These are phyloP conservation scores for Brachyopa scutellaris DNA, from an alignment of 2,888 invertebrate genomes.

Conservation along the genomic window DNA sequence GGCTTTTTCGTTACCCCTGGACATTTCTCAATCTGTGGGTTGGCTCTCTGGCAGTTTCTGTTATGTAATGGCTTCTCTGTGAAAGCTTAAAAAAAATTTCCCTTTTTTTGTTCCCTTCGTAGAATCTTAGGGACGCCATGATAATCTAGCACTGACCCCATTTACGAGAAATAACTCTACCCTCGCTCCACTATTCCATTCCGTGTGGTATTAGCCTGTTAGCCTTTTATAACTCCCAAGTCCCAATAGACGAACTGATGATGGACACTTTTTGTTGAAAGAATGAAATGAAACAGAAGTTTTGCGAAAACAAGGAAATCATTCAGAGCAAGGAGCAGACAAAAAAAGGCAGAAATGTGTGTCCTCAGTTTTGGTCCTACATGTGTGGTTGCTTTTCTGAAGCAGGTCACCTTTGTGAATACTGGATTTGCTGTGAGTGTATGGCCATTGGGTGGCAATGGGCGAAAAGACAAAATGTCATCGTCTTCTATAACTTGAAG, in stretches of 20 bases:
- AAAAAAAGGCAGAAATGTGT: conserved; percentile 16
- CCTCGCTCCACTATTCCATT: background rate
- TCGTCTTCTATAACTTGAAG: conserved; percentile 5
- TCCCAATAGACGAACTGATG: conserved; percentile 62
- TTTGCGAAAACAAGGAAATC: conserved; percentile 49
- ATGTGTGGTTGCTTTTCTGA: conserved; percentile 37
- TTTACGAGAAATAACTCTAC: conserved; percentile 57
- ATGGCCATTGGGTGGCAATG: background rate
- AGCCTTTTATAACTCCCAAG: conserved; percentile 36
- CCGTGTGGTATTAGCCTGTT: conserved; percentile 37
- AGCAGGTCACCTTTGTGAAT: conserved; percentile 65
- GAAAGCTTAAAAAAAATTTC: conserved; percentile 51
- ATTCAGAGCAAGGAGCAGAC: conserved; percentile 43
- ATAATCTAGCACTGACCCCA: conserved; percentile 72
- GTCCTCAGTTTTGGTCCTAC: conserved; percentile 17
- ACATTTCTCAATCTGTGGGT: conserved; percentile 28
- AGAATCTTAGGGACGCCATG: conserved; percentile 67
- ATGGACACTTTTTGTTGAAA: conserved; percentile 62
- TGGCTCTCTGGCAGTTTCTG: conserved; percentile 11
- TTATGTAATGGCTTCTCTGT: conserved; percentile 62
- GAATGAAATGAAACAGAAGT: conserved; percentile 65
- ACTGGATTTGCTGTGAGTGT: background rate
- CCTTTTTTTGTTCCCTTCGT: conserved; percentile 14
- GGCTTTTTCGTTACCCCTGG: conserved; percentile 56
- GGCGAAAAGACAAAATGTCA: conserved; percentile 24